Base-by-base conservation (phyloP, 2,797 vertebrate genomes). In the Channallabes apus region DNA sequence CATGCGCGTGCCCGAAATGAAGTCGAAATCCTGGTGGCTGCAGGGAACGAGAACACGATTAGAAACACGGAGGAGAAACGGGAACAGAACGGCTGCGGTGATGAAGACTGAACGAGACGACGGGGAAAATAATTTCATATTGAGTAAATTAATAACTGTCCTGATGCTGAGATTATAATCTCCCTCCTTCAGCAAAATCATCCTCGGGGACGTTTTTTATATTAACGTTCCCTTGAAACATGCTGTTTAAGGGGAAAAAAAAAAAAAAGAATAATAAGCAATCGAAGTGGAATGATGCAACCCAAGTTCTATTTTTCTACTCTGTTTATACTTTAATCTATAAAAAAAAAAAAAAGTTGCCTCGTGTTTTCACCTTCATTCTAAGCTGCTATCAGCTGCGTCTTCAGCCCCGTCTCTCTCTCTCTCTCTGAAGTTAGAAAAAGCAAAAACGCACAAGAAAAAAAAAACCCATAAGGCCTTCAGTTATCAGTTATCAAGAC, bases 1-100 rank as follows among this genome's bases (percentile, higher is more conserved):
- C 98, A 99, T 99, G 76, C 97, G 96, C 29, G 98, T 99, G 91
- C 98, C 98, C 3, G 98, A 99, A 94, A 99, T 99, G 92, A 99
- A 99, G 68, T 99, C 97, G 83, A 96, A 99, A 92, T 99, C 98
- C 95, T 97, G 96, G 24, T 97, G 96, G 92, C 98, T 99, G 94
- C 61, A 89, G 85, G 64, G 87, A 78, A 87, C 9, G 65, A 85
- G 76, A 86, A 8, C n/a, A 24, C 18, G 32, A 51, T 80, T 41
- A 77, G 68, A 80, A 24, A 35, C 18, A 6, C 3, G 6, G 18
- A 27, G 5, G 15, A 76, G 73, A 17, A 54, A 29, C 51, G 0
- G 54, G 29, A 54, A 75, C 51, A 11, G 6, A 17, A 29, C 11
- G 17, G 38, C 24, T 71, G 22, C 11, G 2, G 1, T 54, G 8